Conservation (phyloP, 2,888 invertebrate species). For the Saturnia pavonia region DNA sequence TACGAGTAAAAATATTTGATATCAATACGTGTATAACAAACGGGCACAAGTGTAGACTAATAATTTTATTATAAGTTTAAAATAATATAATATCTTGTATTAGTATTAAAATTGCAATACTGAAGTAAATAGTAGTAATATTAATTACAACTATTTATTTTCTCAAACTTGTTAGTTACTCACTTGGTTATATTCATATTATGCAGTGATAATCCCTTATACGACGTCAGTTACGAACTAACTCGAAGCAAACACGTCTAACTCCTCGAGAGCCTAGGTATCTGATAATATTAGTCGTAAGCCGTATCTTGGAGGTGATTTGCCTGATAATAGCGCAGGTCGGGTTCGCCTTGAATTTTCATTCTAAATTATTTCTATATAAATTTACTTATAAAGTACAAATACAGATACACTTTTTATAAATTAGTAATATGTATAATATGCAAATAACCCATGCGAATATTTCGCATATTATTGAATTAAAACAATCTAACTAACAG, state of each 20-base stretch:
- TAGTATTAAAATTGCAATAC: not conserved
- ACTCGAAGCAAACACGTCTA: slow-evolving; percentile 4
- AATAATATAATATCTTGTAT: not conserved
- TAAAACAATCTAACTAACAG: too few species aligned
- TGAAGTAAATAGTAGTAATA: not conserved
- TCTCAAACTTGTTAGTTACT: not conserved
- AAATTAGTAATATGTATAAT: too few species aligned
- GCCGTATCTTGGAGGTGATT: not conserved
- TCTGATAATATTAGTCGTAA: slow-evolving; percentile 12
- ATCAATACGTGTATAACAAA: too few species aligned
- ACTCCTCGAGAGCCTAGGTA: slow-evolving; percentile 16
- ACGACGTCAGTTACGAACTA: slow-evolving; percentile 13
- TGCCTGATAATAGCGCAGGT: not conserved
- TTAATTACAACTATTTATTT: not conserved
- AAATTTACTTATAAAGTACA: not conserved
- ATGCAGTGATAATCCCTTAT: slow-evolving; percentile 15
- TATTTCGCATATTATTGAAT: too few species aligned
- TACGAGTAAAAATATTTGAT: too few species aligned
- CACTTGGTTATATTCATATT: not conserved
- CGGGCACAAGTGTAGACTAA: too few species aligned
- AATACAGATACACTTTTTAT: too few species aligned
- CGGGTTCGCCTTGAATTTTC: not conserved
- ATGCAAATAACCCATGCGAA: too few species aligned
- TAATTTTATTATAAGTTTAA: too few species aligned
- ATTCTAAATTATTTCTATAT: not conserved